Evolutionary conservation across 2,888 invertebrate genomes (phyloP), one percentile per base, ranked within the genome.

Genomic region (Rhogogaster chlorosoma): DNA sequence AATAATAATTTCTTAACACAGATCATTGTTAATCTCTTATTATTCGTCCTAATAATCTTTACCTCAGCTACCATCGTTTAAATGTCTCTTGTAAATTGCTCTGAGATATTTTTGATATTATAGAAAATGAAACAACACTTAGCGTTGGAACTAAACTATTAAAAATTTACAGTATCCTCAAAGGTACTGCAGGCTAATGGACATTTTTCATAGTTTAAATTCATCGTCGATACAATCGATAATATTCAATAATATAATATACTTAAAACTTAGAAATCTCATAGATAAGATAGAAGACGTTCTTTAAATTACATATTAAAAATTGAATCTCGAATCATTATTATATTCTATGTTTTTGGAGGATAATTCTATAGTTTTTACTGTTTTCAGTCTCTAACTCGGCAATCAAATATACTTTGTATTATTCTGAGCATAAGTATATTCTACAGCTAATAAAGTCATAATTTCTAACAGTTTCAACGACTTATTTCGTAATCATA

Each of bases 1-100:
- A 77, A 49, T 77, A 77, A 77, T 36, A 29, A 77, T 77, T 73
- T 12, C 42, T 73, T 9, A 12, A 38, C 18, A 73, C 38, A 38
- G 42, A 73, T 67, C 18, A 73, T 73, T 22, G 22, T 22, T 22
- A 7, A 10, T 38, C 1, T 5, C 5, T 22, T 42, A 42, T 73
- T 22, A 22, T 12, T 73, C 12, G 5, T 71, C 36, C 36, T 22
- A 73, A 73, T 38, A 10, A 73, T 73, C 42, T 15, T 45, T 12
- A 73, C 42, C 12, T 22, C 38, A 45, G 12, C 10, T 38, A 15
- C 3, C 3, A 22, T 32, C 4, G 32, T 12, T 61, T 53, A 7
- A 7, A 26, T 12, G 10, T 26, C 12, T 26, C 26, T 61, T 22
- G 26, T n/a, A 26, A 22, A 61, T 26, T 22, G 22, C 6, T 57